Evolutionary conservation across 1,140 invertebrate species (phyloP).

Genomic region (Bactericera cockerelli): DNA sequence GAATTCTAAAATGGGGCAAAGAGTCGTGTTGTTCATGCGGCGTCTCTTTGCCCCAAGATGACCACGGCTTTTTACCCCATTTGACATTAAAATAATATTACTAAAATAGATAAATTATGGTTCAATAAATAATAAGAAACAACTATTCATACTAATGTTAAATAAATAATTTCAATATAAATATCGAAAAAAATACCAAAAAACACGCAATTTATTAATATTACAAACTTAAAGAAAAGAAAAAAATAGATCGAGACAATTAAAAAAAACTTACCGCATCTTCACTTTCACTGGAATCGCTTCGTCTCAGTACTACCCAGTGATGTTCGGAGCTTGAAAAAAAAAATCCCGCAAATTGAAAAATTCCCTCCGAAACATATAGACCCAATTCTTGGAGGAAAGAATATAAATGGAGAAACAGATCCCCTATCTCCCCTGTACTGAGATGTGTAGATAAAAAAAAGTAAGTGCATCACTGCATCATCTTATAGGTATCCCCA

Average conservation of each 20-base stretch:
- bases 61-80: too few relatives aligned
- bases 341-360: not conserved
- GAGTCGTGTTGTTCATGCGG: too few relatives aligned
- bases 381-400: not conserved
- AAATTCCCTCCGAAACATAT: not conserved
- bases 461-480: too few relatives aligned
- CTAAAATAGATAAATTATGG: too few relatives aligned
- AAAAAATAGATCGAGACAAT: not conserved
- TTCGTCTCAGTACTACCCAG: not conserved
- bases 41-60: too few relatives aligned
- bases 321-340: too few relatives aligned
- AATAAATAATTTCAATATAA: not conserved
- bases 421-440: not conserved
- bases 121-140: too few relatives aligned
- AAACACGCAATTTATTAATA: not conserved
- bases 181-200: not conserved
- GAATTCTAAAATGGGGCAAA: too few relatives aligned
- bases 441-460: not conserved
- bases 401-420: not conserved
- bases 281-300: not conserved
- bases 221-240: not conserved
- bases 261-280: not conserved
- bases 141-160: not conserved
- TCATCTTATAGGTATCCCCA: not conserved
- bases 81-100: not conserved